Base-by-base conservation (phyloP, 2,888 invertebrate genomes). In the Cheilosia vulpina region DNA sequence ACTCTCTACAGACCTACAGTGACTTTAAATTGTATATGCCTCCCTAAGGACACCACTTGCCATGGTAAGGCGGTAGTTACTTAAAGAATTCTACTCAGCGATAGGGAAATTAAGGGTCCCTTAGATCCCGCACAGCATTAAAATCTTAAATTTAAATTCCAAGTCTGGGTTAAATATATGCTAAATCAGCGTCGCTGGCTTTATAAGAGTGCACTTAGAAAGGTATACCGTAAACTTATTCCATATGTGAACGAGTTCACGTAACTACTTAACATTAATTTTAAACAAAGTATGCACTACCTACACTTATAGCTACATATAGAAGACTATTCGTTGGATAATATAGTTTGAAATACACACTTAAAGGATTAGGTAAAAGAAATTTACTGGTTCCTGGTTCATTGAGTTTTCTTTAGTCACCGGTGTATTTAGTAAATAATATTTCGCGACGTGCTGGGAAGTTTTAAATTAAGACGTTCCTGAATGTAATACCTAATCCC, bases 251-350 rank as follows among this genome's bases (percentile, higher is more conserved):
- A 76, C 17, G 65, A 76, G 65, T 81, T 71, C 69, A 81, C 69
- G 76, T 76, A 81, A 81, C 81, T 81, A 71, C 75, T 81, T 76
- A 71, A 58, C 63, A 76, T 69, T 65, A 76, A 76, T 57, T 75
- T 65, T 17, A 75, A 76, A 63, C 63, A 76, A 75, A 81, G 55
- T 47, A 21, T 41, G 38, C 21, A 50, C 31, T 38, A 47, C 21
- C 21, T 11, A 3, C 4, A 38, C 9, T 17, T 31, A 11, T 17
- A 45, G 45, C 7, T 62, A 31, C 24, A n/a, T 43, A n/a, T 24
- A 24, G 31, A 3, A 38, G 13, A 38, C 38, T 7, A 13, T 38
- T 38, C 11, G 13, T 38, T 38, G 38, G 38, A 11, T 38, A 13
- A 9, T 34, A 11, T 38, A 38, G 38, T 38, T 13, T 13, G 11